phyloP scores from a whole-genome alignment of 2,888 invertebrate genomes.

The Rhorus exstirpatorius region DNA sequence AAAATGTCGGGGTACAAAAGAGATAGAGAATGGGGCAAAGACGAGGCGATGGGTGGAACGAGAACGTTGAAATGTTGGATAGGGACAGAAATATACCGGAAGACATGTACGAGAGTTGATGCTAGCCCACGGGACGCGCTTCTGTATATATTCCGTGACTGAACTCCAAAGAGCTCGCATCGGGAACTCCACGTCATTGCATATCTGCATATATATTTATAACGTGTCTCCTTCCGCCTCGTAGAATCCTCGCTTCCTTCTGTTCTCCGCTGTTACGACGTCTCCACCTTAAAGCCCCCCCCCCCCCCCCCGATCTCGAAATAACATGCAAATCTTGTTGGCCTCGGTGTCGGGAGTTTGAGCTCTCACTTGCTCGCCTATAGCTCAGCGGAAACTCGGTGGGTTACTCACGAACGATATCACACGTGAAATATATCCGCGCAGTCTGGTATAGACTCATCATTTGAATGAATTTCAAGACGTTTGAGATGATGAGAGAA shows the following conservation, averaged over 20 bases:
- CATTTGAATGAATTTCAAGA: not conserved
- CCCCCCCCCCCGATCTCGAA: constrained; percentile 81
- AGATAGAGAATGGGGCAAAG: constrained; percentile 2
- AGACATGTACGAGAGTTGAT: constrained; percentile 76
- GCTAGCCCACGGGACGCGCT: constrained; percentile 71
- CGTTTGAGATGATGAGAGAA: not conserved
- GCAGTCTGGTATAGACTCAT: not conserved
- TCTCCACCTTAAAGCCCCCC: constrained; percentile 76
- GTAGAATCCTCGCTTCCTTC: constrained; percentile 33
- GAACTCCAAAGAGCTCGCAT: constrained; percentile 47
- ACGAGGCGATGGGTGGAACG: constrained; percentile 5
- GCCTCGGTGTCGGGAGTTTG: constrained; percentile 46
- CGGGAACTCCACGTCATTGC: constrained; percentile 32
- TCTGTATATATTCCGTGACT: constrained; percentile 77
- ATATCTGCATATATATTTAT: constrained; percentile 30
- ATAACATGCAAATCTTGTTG: constrained; percentile 82
- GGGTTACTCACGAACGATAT: constrained; percentile 64
- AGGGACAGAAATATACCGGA: constrained; percentile 57
- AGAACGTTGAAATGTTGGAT: constrained; percentile 36
- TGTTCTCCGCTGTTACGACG: constrained; percentile 58
- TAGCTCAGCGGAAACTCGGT: constrained; percentile 32
- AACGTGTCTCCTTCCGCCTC: constrained; percentile 11
- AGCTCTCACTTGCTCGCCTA: constrained; percentile 34
- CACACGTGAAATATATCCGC: constrained; percentile 46
- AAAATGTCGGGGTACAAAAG: constrained; percentile 28